Evolutionary conservation across 2,113 vertebrate species (phyloP).

Genomic region (Actenoides hombroni): DNA sequence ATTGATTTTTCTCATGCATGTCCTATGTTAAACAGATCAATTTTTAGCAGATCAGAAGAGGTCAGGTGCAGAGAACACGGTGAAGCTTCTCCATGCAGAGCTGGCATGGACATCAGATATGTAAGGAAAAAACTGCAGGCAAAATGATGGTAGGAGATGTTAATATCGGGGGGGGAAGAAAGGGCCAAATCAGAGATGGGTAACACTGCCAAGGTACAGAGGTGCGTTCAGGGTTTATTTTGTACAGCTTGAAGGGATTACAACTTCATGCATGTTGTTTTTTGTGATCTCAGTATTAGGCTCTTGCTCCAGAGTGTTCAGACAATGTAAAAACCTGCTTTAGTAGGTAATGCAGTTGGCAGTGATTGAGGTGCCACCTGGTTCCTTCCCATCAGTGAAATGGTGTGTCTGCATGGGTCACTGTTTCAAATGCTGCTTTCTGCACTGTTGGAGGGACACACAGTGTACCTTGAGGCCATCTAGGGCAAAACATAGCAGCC

Average conservation of each 20-base stretch:
- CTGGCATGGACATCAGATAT: neutral
- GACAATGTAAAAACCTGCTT: neutral
- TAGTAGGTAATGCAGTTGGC: fast-evolving
- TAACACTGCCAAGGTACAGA: neutral
- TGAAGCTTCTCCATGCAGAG: neutral
- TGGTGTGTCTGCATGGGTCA: fast-evolving
- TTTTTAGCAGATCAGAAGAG: slow-evolving; percentile 1
- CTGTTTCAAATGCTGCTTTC: neutral
- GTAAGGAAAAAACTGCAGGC: neutral
- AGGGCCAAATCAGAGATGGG: neutral
- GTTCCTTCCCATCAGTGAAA: neutral
- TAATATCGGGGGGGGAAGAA: fast-evolving
- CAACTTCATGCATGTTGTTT: fast-evolving
- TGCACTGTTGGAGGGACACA: fast-evolving
- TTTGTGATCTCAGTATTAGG: neutral
- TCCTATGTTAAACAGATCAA: neutral
- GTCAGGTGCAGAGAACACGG: neutral
- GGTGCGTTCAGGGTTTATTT: fast-evolving
- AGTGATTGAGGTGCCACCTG: neutral
- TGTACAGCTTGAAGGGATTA: neutral
- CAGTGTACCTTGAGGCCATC: fast-evolving
- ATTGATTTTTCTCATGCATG: slow-evolving; percentile 20
- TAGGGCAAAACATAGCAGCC: neutral
- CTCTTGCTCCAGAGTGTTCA: neutral
- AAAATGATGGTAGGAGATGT: neutral